Evolutionary conservation across 2,113 vertebrate genomes (phyloP).

Genomic region (Podocnemis expansa): DNA sequence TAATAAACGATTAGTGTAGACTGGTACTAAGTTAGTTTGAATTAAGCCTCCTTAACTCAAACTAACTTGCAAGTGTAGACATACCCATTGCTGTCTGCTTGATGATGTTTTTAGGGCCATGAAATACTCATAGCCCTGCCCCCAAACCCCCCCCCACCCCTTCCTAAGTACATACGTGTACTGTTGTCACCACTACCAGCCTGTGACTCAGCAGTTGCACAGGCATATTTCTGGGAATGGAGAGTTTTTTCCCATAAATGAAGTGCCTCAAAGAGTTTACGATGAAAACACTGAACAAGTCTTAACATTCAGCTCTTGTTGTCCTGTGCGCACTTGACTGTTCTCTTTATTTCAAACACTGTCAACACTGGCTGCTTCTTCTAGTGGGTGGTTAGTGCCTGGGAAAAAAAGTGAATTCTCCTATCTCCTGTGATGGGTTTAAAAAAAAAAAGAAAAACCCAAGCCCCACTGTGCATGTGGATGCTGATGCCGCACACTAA

Average conservation of each 20-base stretch:
- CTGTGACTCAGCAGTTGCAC: neutral
- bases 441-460: neutral
- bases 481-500: neutral
- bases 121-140: neutral
- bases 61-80: too few relatives aligned
- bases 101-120: neutral
- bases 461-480: neutral
- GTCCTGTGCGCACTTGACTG: neutral
- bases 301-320: neutral
- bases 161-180: neutral
- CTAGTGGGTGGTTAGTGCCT: neutral
- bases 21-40: too few relatives aligned
- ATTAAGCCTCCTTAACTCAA: too few relatives aligned
- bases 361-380: neutral
- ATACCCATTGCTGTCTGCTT: neutral
- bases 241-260: fast-evolving
- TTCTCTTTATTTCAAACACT: neutral
- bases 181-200: neutral
- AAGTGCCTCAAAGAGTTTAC: neutral
- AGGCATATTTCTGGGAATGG: neutral
- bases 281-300: neutral
- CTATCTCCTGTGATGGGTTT: neutral
- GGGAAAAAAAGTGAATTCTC: neutral
- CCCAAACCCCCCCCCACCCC: neutral
- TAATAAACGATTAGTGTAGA: too few relatives aligned